phyloP scores from a whole-genome alignment of 1,140 invertebrate species.

The Calliphora vicina region DNA sequence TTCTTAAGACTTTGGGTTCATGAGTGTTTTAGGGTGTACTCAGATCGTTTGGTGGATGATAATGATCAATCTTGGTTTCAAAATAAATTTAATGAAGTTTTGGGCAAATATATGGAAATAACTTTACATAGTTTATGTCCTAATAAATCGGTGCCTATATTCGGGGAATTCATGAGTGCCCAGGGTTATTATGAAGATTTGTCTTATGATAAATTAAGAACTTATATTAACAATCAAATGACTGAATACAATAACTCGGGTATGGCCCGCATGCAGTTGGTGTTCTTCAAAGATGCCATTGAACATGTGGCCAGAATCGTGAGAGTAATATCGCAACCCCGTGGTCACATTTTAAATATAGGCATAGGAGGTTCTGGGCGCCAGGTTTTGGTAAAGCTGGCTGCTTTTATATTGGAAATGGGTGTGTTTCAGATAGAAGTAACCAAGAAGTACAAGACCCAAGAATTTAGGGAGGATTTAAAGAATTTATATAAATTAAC shows the following conservation, averaged over 20 bases:
- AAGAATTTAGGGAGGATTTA: conserved; percentile 84
- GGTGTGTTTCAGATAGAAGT: conserved; percentile 80
- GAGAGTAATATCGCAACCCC: conserved; percentile 81
- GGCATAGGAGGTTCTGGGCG: conserved; percentile 88
- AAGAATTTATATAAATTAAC: conserved; percentile 77
- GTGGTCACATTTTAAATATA: conserved; percentile 83
- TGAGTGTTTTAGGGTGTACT: conserved; percentile 83
- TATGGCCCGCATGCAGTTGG: conserved; percentile 78
- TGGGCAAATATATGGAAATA: conserved; percentile 78
- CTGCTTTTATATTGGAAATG: conserved; percentile 81
- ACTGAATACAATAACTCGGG: conserved; percentile 83
- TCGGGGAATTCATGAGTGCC: conserved; percentile 81
- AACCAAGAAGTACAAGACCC: conserved; percentile 76
- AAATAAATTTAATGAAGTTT: conserved; percentile 72
- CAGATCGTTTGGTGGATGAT: conserved; percentile 80
- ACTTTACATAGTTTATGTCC: conserved; percentile 83
- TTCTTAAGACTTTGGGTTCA: conserved; percentile 84
- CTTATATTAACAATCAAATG: conserved; percentile 73
- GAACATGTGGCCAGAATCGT: conserved; percentile 83
- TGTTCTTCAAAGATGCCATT: conserved; percentile 84
- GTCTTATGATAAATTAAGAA: conserved; percentile 65
- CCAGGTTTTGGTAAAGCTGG: conserved; percentile 78
- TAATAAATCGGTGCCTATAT: conserved; percentile 75
- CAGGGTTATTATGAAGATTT: conserved; percentile 82
- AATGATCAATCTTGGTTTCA: conserved; percentile 80